Conservation (phyloP, 1,140 invertebrate species). For the Harpegnathos saltator region DNA sequence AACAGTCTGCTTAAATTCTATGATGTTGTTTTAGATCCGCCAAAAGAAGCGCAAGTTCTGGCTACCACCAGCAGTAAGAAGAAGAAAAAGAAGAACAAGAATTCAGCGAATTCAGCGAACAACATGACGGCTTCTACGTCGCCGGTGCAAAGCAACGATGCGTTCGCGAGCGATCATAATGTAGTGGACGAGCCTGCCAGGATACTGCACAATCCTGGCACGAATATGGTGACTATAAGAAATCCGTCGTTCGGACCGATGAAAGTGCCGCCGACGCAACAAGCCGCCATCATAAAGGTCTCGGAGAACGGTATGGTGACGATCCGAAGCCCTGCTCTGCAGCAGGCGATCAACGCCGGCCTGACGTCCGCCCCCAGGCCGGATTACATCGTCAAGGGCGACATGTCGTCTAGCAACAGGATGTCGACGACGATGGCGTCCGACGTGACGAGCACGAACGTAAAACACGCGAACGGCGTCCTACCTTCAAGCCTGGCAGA, state of each 20-base stretch:
- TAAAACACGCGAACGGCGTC: conserved; percentile 76
- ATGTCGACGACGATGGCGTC: conserved; percentile 14
- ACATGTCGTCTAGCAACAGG: conserved; percentile 60
- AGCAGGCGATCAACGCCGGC: conserved; percentile 85
- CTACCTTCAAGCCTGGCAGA: conserved; percentile 80
- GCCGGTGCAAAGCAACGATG: conserved; percentile 45
- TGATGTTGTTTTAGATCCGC: conserved; percentile 46
- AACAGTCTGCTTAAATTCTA: not conserved
- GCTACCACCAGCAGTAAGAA: conserved; percentile 83
- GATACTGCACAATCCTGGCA: conserved; percentile 83
- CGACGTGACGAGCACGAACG: conserved; percentile 41
- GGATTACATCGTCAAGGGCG: conserved; percentile 83
- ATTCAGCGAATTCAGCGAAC: conserved; percentile 63
- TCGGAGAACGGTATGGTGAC: conserved; percentile 92
- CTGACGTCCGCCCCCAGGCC: conserved; percentile 82
- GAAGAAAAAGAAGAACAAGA: conserved; percentile 88
- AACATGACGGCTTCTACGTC: not conserved
- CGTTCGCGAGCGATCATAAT: conserved; percentile 62
- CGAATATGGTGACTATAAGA: conserved; percentile 91
- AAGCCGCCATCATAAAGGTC: conserved; percentile 90
- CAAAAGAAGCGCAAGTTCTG: conserved; percentile 66
- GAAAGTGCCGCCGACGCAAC: conserved; percentile 82
- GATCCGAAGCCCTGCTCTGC: conserved; percentile 90
- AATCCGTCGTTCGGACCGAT: conserved; percentile 90
- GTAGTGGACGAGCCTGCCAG: conserved; percentile 77